These are phyloP conservation scores for Brachionus plicatilis DNA, from an alignment of 1,140 invertebrate genomes.

Conservation along the genomic window DNA sequence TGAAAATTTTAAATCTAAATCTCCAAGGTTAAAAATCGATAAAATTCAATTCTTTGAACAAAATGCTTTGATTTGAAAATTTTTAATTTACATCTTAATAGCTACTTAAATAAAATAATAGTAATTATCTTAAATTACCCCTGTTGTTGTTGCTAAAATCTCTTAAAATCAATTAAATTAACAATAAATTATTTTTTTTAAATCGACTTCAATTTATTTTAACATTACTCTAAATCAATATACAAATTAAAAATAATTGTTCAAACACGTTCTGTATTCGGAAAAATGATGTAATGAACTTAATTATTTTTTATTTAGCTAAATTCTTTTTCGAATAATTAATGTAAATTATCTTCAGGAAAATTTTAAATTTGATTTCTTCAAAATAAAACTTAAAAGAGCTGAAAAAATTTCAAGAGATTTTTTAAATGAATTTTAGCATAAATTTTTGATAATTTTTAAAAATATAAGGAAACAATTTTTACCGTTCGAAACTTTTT, in stretches of 20 bases:
- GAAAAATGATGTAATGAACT: neutral
- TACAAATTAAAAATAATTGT: neutral
- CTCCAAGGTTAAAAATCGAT: neutral
- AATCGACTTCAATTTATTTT: neutral
- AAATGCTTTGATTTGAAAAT: neutral
- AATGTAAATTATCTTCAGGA: neutral
- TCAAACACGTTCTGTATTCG: neutral
- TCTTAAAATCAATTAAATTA: conserved; percentile 4
- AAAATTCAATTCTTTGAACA: neutral
- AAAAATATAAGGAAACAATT: neutral
- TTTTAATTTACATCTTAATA: conserved; percentile 21
- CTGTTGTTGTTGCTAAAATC: neutral
- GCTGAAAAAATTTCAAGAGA: neutral
- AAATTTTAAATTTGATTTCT: neutral
- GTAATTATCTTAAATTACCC: neutral
- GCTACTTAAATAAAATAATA: neutral
- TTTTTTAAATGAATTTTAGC: neutral
- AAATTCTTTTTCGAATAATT: neutral
- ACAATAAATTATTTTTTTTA: neutral
- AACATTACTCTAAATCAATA: neutral
- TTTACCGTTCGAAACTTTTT: neutral
- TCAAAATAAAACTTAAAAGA: neutral
- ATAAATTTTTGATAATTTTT: too few relatives aligned
- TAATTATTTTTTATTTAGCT: neutral
- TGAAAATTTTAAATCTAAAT: neutral